phyloP scores from a whole-genome alignment of 2,113 vertebrate genomes.

The Atractosteus spatula region DNA sequence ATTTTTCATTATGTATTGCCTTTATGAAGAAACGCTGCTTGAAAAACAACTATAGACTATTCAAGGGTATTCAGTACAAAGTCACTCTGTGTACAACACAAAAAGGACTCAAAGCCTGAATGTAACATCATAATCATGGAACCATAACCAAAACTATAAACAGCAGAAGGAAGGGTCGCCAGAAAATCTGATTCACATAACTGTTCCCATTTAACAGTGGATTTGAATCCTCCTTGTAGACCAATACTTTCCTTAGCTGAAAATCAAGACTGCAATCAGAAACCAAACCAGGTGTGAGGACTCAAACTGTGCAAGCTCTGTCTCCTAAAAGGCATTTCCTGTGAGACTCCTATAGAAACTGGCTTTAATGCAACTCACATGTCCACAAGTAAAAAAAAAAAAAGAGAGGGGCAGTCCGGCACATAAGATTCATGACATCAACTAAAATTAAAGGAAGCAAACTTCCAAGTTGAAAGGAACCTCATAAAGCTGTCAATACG shows the following conservation, averaged over 20 bases:
- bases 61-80: no score
- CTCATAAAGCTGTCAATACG: conserved; percentile 31
- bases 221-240: conserved; percentile 1
- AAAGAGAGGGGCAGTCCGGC: conserved; percentile 24
- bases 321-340: conserved; percentile 33
- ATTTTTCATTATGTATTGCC: no score
- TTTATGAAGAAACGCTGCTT: no score
- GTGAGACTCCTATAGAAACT: conserved; percentile 10
- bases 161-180: no score
- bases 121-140: no score
- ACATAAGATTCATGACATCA: conserved; percentile 23
- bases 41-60: no score
- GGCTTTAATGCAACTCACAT: conserved; percentile 34
- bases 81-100: no score
- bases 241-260: no score
- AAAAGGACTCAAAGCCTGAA: no score
- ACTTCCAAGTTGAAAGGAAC: conserved; percentile 36
- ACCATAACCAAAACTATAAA: no score
- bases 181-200: no score
- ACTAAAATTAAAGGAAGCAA: conserved; percentile 22
- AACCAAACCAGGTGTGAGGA: conserved; percentile 38
- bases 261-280: conserved; percentile 26
- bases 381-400: conserved; percentile 9
- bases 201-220: background rate
- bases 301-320: conserved; percentile 28